A percentile compares a stretch with the other conserved stretches of the same genome.
Conservation (phyloP, 2,797 vertebrate species). For the Onychomys torridus region DNA sequence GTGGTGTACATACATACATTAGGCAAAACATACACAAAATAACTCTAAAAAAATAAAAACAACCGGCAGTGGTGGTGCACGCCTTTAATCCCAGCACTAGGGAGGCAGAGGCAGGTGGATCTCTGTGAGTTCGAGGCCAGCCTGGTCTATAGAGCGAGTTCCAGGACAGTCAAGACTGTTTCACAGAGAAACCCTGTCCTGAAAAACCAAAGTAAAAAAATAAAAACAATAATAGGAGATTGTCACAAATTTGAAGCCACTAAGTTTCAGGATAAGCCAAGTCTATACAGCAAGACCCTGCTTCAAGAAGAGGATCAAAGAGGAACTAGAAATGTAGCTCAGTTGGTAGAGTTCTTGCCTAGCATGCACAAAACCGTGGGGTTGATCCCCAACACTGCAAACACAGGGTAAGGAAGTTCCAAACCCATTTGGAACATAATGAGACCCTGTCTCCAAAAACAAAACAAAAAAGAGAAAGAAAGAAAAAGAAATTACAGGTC, state of each 20-base stretch:
- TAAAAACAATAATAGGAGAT: no score
- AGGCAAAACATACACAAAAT: background rate
- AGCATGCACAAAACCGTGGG: background rate
- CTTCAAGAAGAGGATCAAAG: background rate
- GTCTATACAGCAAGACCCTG: background rate
- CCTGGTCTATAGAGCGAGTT: no score
- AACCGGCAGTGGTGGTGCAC: background rate
- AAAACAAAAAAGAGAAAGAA: background rate
- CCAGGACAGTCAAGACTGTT: no score
- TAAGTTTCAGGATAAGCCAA: background rate
- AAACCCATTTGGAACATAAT: background rate
- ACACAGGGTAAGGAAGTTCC: background rate
- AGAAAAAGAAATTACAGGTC: background rate
- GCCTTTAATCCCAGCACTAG: background rate
- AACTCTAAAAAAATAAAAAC: background rate
- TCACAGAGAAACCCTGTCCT: no score
- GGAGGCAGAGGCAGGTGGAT: no score
- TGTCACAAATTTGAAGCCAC: background rate
- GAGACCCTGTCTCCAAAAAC: background rate
- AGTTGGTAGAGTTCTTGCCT: background rate
- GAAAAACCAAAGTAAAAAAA: no score
- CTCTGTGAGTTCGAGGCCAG: no score
- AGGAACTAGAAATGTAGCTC: no score
- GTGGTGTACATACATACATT: background rate
- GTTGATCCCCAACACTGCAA: background rate